Percentiles rank a stretch among this genome's conserved stretches.
Evolutionary conservation across 2,113 vertebrate genomes (phyloP).

Genomic region (Toxotes chatareus): DNA sequence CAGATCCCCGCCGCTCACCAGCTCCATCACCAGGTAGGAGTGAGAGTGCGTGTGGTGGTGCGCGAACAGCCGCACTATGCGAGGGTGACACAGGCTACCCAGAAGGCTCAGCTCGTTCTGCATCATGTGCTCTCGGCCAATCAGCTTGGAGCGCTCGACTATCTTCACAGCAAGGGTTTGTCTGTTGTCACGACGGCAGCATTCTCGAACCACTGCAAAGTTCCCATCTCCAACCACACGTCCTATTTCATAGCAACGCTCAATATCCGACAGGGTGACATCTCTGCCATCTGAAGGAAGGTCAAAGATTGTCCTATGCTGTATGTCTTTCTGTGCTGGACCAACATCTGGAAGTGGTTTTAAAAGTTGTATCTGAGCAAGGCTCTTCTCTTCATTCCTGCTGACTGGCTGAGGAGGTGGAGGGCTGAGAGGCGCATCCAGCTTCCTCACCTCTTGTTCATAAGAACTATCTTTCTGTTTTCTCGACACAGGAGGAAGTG

Average conservation of each 20-base stretch:
- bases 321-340: conserved; percentile 8
- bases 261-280: conserved; percentile 81
- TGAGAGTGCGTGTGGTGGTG: conserved; percentile 91
- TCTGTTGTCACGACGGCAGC: conserved; percentile 81
- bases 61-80: conserved; percentile 91
- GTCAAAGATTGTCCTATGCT: conserved; percentile 33
- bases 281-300: conserved; percentile 54
- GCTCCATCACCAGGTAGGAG: conserved; percentile 94
- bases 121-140: conserved; percentile 95
- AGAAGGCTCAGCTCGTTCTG: conserved; percentile 95
- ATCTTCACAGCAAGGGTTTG: conserved; percentile 93
- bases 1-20: conserved; percentile 93
- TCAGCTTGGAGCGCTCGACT: conserved; percentile 91
- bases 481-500: conserved; percentile 73
- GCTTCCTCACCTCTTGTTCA: conserved; percentile 41
- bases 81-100: conserved; percentile 91
- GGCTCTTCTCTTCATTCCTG: conserved; percentile 44
- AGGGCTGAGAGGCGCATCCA: neutral
- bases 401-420: conserved; percentile 32
- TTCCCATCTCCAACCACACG: conserved; percentile 94
- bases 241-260: conserved; percentile 89
- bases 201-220: conserved; percentile 94
- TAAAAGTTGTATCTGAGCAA: conserved; percentile 22
- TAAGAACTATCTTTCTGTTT: conserved; percentile 59
- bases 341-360: conserved; percentile 36